phyloP scores from a whole-genome alignment of 2,797 vertebrate species.

The Hoplostethus atlanticus region DNA sequence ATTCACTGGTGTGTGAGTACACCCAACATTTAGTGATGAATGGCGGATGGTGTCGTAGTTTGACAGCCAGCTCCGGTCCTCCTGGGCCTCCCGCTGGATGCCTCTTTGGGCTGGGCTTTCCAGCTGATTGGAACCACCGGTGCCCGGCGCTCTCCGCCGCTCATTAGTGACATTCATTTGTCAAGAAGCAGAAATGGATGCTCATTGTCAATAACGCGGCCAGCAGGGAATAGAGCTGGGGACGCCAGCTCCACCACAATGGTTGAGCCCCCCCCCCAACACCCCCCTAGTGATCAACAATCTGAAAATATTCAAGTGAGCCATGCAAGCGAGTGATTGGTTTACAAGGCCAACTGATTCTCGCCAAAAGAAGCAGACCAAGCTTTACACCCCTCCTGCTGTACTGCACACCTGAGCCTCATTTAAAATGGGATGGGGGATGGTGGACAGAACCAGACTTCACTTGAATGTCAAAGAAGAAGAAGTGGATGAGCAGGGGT shows the following conservation, averaged over 20 bases:
- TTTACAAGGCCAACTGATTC: not conserved
- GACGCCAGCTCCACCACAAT: not conserved
- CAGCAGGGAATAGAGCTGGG: not conserved
- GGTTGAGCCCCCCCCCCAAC: constrained; percentile 3
- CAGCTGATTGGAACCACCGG: constrained; percentile 23
- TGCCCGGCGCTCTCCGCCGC: constrained; percentile 16
- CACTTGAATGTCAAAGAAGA: too few relatives aligned
- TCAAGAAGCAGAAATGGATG: constrained; percentile 26
- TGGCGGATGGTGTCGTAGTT: constrained; percentile 29
- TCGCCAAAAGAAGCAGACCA: not conserved
- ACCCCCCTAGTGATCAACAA: constrained; percentile 3
- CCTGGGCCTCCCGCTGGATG: constrained; percentile 2
- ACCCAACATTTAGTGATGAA: constrained; percentile 7
- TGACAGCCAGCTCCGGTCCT: constrained; percentile 22
- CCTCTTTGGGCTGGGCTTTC: not conserved
- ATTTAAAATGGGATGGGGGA: not conserved
- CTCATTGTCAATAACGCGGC: not conserved
- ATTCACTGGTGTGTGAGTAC: constrained; percentile 11
- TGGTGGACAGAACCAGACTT: too few relatives aligned
- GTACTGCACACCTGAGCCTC: constrained; percentile 25
- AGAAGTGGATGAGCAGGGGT: too few relatives aligned
- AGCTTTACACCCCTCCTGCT: not conserved
- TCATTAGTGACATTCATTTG: constrained; percentile 46
- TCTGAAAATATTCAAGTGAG: not conserved
- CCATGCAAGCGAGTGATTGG: not conserved